Evolutionary conservation across 2,888 invertebrate species (phyloP), one percentile per base, ranked within the genome.

Genomic region (Heterodera filipjevi): DNA sequence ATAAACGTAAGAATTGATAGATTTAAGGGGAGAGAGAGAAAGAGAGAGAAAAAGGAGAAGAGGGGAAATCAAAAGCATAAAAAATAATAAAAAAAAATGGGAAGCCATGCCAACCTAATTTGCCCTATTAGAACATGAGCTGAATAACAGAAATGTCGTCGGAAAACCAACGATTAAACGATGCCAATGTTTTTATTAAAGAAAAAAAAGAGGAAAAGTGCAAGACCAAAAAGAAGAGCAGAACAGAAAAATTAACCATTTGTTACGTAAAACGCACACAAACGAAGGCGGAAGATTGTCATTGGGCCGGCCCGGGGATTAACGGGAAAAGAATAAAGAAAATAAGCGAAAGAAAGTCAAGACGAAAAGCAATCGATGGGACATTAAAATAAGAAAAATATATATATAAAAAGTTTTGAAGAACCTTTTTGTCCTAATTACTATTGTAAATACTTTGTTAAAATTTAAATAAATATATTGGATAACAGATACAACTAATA

Each of bases 261-360:
- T 59, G 27, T 59, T 59, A 59, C 59, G 59, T n/a, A 59, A 53
- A 22, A 59, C 16, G 6, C n/a, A 59, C 39, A 39, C 39, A 39
- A 12, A 39, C 59, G n/a, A 59, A 59, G n/a, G 59, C 59, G 59
- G n/a, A 59, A n/a, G 59, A 59, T 27, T 33, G 71, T 30, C 33
- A 71, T 35, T 71, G 46, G 46, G 46, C 46, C 46, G 53, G 71
- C 53, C 46, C 46, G 71, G 32, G 53, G 53, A 71, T 71, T 71
- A 39, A 71, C 46, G 16, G 30, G 32, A 71, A 16, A 71, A 71
- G 49, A 71, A 19, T 14, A 12, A 71, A 71, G 30, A 30, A 71
- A 71, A 12, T 6, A n/a, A 14, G 30, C n/a, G 71, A 3, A 68
- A 27, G 71, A 10, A 10, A 70, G n/a, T n/a, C n/a, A n/a, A 33